Percentiles rank a stretch among this genome's conserved stretches.
Evolutionary conservation across 2,113 vertebrate genomes (phyloP).

Genomic region (Dissostichus mawsoni): DNA sequence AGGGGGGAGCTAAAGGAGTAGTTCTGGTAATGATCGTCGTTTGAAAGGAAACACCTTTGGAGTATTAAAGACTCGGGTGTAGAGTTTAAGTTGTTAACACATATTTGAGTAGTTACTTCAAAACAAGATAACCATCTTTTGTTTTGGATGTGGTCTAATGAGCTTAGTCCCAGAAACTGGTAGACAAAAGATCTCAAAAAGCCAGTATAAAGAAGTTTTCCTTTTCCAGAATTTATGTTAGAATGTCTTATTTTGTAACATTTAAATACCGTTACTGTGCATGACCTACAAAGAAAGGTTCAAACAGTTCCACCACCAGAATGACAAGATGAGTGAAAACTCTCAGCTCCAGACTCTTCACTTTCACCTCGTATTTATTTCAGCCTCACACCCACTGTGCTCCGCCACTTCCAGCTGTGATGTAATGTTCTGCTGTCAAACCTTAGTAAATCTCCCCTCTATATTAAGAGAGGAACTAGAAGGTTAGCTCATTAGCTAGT

Average conservation of each 20-base stretch:
- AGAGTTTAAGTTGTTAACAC: slow-evolving; percentile 5
- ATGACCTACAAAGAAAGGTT: background rate
- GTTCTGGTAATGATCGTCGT: slow-evolving; percentile 39
- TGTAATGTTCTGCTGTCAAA: slow-evolving; percentile 58
- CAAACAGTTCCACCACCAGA: slow-evolving; percentile 17
- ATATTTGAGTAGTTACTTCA: background rate
- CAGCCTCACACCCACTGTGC: slow-evolving; percentile 19
- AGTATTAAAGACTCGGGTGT: slow-evolving; percentile 16
- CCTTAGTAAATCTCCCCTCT: slow-evolving; percentile 50
- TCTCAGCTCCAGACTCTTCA: slow-evolving; percentile 22
- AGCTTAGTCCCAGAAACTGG: background rate
- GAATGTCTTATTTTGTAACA: background rate
- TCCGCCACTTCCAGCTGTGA: slow-evolving; percentile 48
- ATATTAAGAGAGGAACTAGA: slow-evolving; percentile 34
- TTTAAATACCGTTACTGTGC: background rate
- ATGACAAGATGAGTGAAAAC: slow-evolving; percentile 31
- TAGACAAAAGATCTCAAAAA: background rate
- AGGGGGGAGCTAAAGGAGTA: slow-evolving; percentile 19
- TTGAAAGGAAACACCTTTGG: slow-evolving; percentile 29
- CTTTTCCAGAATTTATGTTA: background rate
- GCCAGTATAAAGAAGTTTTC: background rate
- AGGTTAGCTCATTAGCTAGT: slow-evolving; percentile 37
- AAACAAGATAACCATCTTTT: background rate
- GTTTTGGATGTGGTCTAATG: background rate
- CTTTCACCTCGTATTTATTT: slow-evolving; percentile 34